Evolutionary conservation across 2,797 vertebrate genomes (phyloP).

Genomic region (Spheniscus humboldti): DNA sequence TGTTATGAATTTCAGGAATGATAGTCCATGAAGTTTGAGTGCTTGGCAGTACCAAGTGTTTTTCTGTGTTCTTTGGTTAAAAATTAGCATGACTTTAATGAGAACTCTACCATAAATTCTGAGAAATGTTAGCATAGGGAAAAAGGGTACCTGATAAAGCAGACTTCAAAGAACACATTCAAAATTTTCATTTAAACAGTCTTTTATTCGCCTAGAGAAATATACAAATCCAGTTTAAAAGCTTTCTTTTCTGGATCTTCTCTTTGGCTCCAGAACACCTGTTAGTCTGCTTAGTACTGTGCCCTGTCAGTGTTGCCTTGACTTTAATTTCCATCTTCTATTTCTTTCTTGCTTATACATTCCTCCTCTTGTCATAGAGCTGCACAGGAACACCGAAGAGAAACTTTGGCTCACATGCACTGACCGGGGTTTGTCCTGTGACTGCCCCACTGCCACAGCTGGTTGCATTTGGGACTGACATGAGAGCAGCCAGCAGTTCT

Average conservation of each 20-base stretch:
- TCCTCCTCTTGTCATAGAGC: background rate
- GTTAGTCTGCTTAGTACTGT: background rate
- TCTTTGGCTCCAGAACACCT: background rate
- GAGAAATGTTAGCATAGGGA: background rate
- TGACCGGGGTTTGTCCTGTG: background rate
- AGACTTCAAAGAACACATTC: background rate
- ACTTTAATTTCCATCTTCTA: background rate
- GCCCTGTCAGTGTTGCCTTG: background rate
- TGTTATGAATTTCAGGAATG: background rate
- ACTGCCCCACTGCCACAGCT: background rate
- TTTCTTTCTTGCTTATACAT: background rate
- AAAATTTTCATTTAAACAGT: background rate
- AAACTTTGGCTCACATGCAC: rapidly evolving
- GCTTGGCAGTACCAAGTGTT: background rate
- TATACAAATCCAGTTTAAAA: background rate
- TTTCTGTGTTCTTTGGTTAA: background rate
- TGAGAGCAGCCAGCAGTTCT: background rate
- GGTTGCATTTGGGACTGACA: background rate
- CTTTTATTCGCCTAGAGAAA: background rate
- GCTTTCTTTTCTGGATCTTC: background rate
- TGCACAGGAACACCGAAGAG: background rate
- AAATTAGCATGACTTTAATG: background rate
- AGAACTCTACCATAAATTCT: background rate
- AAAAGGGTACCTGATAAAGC: background rate
- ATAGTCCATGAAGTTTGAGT: background rate